Evolutionary conservation across 2,888 invertebrate genomes (phyloP).

Genomic region (Dryococelus australis): DNA sequence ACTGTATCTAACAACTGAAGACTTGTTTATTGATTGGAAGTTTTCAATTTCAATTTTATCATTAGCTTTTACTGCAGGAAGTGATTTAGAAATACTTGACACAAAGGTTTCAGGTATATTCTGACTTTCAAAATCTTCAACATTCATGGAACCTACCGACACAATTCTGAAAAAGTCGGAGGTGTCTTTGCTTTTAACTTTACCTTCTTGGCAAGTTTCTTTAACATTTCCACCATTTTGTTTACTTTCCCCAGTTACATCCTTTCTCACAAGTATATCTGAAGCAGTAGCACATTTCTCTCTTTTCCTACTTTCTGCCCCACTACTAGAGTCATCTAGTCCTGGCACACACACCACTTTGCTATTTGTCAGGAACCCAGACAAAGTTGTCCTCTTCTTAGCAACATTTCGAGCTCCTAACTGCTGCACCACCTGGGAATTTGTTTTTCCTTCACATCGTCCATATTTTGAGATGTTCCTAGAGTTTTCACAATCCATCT

Average conservation of each 20-base stretch:
- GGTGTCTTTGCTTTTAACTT: background rate
- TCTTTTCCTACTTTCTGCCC: background rate
- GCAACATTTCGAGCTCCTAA: conserved; percentile 34
- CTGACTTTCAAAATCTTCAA: conserved; percentile 4
- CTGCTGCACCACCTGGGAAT: background rate
- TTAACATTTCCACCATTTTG: too few relatives aligned
- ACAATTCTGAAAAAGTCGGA: background rate
- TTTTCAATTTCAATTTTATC: background rate
- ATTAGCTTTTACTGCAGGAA: background rate
- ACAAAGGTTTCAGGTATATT: conserved; percentile 1
- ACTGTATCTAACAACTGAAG: background rate
- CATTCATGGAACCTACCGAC: background rate
- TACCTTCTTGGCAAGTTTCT: background rate
- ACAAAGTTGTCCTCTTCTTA: conserved; percentile 32
- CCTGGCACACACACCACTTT: background rate
- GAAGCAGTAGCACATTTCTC: too few relatives aligned
- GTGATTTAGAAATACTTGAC: background rate
- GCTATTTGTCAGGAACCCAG: background rate
- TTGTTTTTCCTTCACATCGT: background rate
- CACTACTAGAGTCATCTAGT: background rate
- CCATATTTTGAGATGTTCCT: background rate
- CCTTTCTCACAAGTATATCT: too few relatives aligned
- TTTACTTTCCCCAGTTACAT: too few relatives aligned
- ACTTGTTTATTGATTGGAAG: background rate
- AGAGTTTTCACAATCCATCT: background rate